Percentiles rank a stretch among this genome's conserved stretches.
phyloP scores from a whole-genome alignment of 2,113 vertebrate species.

The Emydura subglobosa region DNA sequence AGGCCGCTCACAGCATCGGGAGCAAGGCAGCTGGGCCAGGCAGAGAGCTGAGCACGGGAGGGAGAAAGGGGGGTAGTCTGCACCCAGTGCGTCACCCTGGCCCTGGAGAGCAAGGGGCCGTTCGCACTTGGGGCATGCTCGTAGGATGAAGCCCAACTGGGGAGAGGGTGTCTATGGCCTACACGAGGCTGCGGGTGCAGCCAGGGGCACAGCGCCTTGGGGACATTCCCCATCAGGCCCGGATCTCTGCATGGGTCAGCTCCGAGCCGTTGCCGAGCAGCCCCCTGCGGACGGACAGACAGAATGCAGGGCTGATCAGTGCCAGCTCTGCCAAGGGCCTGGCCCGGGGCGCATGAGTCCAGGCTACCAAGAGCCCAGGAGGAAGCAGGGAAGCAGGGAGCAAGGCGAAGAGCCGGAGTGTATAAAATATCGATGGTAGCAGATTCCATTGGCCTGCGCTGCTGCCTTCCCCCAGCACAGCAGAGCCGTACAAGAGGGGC shows the following conservation, averaged over 20 bases:
- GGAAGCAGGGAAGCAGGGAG: neutral
- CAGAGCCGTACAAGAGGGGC: too few relatives aligned
- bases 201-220: fast-evolving
- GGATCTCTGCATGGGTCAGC: neutral
- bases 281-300: neutral
- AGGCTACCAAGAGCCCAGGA: neutral
- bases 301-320: neutral
- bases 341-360: neutral
- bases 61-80: too few relatives aligned
- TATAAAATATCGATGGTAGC: neutral
- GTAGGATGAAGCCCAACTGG: neutral
- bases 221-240: fast-evolving
- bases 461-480: neutral
- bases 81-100: neutral
- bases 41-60: neutral
- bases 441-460: neutral
- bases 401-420: neutral
- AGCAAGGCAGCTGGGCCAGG: too few relatives aligned
- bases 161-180: neutral
- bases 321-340: neutral
- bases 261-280: neutral
- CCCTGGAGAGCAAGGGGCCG: too few relatives aligned
- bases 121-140: too few relatives aligned
- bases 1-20: neutral
- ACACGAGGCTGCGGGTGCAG: neutral